Conservation (phyloP, 2,888 invertebrate genomes). For the Cybosia mesomella region DNA sequence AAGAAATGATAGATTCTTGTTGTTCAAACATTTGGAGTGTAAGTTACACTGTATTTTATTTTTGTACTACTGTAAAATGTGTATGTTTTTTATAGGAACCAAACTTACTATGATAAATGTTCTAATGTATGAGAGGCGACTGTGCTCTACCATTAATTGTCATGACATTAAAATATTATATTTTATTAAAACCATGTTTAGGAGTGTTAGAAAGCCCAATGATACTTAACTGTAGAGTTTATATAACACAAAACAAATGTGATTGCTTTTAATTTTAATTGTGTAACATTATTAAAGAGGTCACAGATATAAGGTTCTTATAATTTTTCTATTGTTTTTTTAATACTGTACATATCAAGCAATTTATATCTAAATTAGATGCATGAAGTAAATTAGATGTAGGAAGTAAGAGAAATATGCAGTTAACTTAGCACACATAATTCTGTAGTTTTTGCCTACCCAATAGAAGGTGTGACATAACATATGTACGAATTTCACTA, state of each 20-base stretch:
- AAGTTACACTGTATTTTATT: constrained; percentile 62
- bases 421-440: background rate
- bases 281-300: constrained; percentile 1
- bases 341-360: background rate
- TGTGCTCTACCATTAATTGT: background rate
- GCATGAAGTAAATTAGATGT: too few relatives aligned
- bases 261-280: background rate
- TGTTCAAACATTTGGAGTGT: constrained; percentile 94
- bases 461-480: background rate
- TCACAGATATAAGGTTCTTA: background rate
- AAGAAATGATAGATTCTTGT: constrained; percentile 89
- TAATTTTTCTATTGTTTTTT: background rate
- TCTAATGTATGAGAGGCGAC: background rate
- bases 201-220: background rate
- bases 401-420: background rate
- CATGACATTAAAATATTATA: background rate
- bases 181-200: background rate
- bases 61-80: background rate
- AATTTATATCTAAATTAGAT: background rate
- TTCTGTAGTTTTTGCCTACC: background rate
- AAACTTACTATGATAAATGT: background rate
- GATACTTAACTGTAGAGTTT: background rate
- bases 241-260: background rate
- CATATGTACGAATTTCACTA: background rate
- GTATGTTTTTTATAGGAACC: background rate